Base-by-base conservation (phyloP, 1,140 invertebrate species). In the Semibalanus balanoides region DNA sequence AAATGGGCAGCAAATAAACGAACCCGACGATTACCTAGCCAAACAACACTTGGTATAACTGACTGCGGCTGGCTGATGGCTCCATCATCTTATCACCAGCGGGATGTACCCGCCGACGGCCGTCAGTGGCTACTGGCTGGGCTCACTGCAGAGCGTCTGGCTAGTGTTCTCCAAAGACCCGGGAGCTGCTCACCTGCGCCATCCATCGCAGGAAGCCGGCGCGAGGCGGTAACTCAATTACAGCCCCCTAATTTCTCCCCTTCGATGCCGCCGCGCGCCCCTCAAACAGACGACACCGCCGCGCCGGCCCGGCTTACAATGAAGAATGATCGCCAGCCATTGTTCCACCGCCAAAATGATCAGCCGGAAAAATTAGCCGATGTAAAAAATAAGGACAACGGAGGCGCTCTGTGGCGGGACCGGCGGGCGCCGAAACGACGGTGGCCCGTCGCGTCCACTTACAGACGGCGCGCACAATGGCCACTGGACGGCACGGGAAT, bases 301-400 rank as follows among this genome's bases (percentile, higher is more conserved):
- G 51, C 51, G 51, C 14, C 51, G 51, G 17, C 51, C 51, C 9
- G 51, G 11, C 9, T 1, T 7, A 64, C 51, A 64, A 64, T 64
- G 51, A 64, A 64, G 51, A 64, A 25, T 64, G 9, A 64, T 64
- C 51, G 22, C 51, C 22, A 14, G 51, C 51, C 51, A 64, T 64
- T 64, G 51, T 64, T 64, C 51, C 51, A 3, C 22, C 51, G 51
- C 14, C 14, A 64, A 64, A 64, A 64, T 25, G 51, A 64, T 64
- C 51, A 64, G 51, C 51, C 51, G 51, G 51, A 64, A 64, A 64
- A 64, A 64, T 64, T 64, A 64, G 51, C 51, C 51, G 51, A 64
- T 64, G 51, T 64, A 64, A 64, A 64, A 64, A 64, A 64, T 64
- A 64, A 64, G 51, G 51, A 64, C 51, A 64, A 19, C 51, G 11